phyloP scores from a whole-genome alignment of 1,140 invertebrate genomes.

The Colletes gigas region DNA sequence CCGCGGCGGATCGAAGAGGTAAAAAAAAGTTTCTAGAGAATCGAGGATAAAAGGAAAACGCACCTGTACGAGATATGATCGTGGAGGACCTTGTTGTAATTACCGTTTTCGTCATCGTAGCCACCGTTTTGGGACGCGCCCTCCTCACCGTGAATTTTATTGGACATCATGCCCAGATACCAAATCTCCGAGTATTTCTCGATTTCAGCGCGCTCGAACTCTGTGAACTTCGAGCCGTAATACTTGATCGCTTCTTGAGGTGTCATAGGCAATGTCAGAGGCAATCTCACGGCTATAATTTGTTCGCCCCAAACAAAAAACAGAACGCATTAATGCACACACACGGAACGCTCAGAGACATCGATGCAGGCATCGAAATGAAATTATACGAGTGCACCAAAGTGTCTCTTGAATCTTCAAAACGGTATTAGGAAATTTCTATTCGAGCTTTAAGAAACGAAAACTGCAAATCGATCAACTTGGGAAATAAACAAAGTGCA shows the following conservation, averaged over 20 bases:
- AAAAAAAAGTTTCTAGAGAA: conserved; percentile 26
- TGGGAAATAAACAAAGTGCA: no score
- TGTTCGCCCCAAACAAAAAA: neutral
- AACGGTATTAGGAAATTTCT: no score
- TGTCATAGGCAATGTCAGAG: conserved; percentile 80
- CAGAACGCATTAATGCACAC: neutral
- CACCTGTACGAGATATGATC: conserved; percentile 94
- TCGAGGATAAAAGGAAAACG: neutral
- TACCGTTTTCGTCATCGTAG: conserved; percentile 95
- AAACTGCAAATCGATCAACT: no score
- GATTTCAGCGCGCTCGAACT: conserved; percentile 92
- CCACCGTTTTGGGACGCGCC: conserved; percentile 90
- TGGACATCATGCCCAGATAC: conserved; percentile 92
- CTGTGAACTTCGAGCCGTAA: conserved; percentile 90
- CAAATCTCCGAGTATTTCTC: conserved; percentile 94
- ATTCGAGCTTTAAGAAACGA: no score
- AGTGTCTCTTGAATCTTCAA: no score
- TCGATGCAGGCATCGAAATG: no score
- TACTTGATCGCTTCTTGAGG: conserved; percentile 88
- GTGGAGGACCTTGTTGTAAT: conserved; percentile 95
- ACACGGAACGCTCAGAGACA: no score
- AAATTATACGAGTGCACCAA: no score
- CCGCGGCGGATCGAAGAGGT: neutral
- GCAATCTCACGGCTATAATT: conserved; percentile 75
- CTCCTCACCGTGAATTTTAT: conserved; percentile 91